Base-by-base conservation (phyloP, 2,113 vertebrate species). In the Zosterops pallidus region DNA sequence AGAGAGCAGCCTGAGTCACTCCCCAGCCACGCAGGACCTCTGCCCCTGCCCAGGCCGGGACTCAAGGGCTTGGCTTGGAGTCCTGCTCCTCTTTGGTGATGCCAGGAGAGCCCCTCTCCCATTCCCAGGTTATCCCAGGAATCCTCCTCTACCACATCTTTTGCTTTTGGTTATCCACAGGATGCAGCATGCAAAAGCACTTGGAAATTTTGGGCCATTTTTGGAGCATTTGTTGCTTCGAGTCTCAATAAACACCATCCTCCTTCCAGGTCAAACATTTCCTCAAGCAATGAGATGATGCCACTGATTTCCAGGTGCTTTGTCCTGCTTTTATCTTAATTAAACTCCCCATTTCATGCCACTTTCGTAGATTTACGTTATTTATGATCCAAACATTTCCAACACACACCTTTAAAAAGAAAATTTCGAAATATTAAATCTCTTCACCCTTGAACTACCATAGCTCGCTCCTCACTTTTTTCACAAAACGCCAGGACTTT, bases 1-100 rank as follows among this genome's bases (percentile, higher is more conserved):
- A 5, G 63, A 55, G 85, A 78, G 53, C 81, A 74, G 90, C 20
- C 42, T 94, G 92, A 90, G 91, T 94, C 96, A 95, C 56, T 63
- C 62, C 59, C 67, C 90, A 79, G 12, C 55, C 94, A 93, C 5
- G 17, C 84, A 80, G 89, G 52, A 35, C 78, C 85, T 94, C 77
- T 88, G 47, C 89, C 77, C 74, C 87, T 42, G 89, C 64, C 85
- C 55, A 3, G 80, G 20, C 60, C 63, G 81, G 15, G 59, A 72
- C 52, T 63, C 85, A 15, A 50, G 79, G 47, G 41, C 55, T 80
- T 21, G 72, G 22, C 6, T 12, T 39, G 52, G 57, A 33, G 33
- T 65, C 59, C 88, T 25, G n/a, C 53, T 68, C 63, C n/a, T 18
- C 63, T 22, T 0, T 1, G 70, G 35, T 25, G 53, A 17, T 28